These are phyloP conservation scores for Chorisops tibialis DNA, from an alignment of 2,888 invertebrate species.

Conservation along the genomic window DNA sequence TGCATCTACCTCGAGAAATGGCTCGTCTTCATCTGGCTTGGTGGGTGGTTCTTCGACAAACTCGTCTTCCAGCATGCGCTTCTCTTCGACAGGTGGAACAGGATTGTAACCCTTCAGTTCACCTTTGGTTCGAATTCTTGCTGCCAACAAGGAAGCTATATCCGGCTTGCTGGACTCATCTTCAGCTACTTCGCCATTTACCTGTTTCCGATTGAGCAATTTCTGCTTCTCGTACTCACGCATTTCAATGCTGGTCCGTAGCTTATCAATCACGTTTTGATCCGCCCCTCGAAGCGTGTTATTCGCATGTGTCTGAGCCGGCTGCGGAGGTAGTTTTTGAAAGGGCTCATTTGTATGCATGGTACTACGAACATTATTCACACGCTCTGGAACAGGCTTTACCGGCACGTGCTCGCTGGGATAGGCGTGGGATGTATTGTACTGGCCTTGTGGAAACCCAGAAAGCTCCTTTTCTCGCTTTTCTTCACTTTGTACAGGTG, in stretches of 20 bases:
- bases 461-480: not conserved
- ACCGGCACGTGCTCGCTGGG: not conserved
- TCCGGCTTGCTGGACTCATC: constrained; percentile 50
- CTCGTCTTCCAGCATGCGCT: constrained; percentile 42
- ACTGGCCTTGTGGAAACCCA: not conserved
- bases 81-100: constrained; percentile 35
- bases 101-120: constrained; percentile 65
- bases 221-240: constrained; percentile 58
- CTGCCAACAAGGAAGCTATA: constrained; percentile 62
- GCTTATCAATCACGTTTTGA: constrained; percentile 66
- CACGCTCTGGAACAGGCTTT: not conserved
- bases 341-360: too few species aligned
- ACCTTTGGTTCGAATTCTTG: constrained; percentile 81
- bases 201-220: constrained; percentile 45
- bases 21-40: constrained; percentile 24
- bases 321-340: not conserved
- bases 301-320: constrained; percentile 31
- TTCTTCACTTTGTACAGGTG: not conserved
- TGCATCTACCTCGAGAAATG: not conserved
- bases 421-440: not conserved
- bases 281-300: constrained; percentile 57
- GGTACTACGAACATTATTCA: not conserved
- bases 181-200: constrained; percentile 12
- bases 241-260: constrained; percentile 69
- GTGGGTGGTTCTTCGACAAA: constrained; percentile 22